Base-by-base conservation (phyloP, 2,797 vertebrate genomes). In the Rhinogobio ventralis region DNA sequence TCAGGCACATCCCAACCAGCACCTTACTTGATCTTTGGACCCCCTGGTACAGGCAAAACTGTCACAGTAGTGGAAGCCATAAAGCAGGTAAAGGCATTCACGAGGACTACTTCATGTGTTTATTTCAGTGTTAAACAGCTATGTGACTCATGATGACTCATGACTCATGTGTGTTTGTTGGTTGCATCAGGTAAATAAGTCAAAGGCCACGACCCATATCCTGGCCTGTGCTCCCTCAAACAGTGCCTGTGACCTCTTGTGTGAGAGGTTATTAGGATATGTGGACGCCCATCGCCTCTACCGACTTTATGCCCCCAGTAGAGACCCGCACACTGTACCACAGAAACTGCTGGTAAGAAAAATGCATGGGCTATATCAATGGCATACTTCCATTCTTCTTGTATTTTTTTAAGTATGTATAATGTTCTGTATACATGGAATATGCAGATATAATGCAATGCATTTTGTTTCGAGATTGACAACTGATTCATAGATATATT, bases 41-140 rank as follows among this genome's bases (percentile, higher is more conserved):
- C 96, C 7, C 96, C 96, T 0, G 96, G 96, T 33, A 97, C 96
- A 0, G 96, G 96, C 87, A 97, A 97, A 91, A 97, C 96, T 0
- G 95, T 96, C 85, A 97, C 96, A 1, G 1, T 97, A 45, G 96
- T 97, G 77, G 96, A 97, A 77, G 93, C 96, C 82, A 96, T 97
- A 87, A 96, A 96, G 77, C 96, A 97, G 94, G 96, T 95, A 68
- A 69, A 45, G 20, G 1, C 20, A 28, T 25, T 49, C 64, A 13
- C 7, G 2, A 19, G 28, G 13, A 69, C 3, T 25, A 45, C 1
- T 60, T 46, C 13, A 7, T 25, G 33, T 55, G 23, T 51, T 79
- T 53, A 25, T 55, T 55, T 8, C 55, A 39, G 36, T 13, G 0
- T 67, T 39, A 83, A 64, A 75, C 28, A 15, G 23, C 45, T 2